Conservation (phyloP, 2,113 vertebrate genomes). For the Scophthalmus maximus region DNA sequence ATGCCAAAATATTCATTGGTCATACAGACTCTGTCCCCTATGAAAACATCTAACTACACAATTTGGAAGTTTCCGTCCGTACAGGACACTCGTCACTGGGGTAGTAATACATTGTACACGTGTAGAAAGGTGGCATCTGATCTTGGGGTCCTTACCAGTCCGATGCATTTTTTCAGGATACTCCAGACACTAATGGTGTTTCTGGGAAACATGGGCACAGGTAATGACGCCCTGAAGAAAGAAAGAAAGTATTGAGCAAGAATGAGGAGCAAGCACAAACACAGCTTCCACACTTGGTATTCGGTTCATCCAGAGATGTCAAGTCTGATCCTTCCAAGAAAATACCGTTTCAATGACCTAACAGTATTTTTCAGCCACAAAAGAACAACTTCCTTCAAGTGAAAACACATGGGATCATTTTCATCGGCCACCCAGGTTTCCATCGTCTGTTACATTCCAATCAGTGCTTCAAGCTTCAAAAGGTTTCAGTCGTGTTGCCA, state of each 20-base stretch:
- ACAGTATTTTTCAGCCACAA: not conserved
- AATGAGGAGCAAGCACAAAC: not conserved
- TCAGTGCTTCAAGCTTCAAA: not conserved
- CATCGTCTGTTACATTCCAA: not conserved
- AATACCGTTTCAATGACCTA: no score
- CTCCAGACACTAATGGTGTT: conserved; percentile 95
- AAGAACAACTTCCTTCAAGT: not conserved
- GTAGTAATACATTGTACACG: not conserved
- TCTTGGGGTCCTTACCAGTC: conserved; percentile 86
- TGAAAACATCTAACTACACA: no score
- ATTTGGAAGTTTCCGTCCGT: not conserved
- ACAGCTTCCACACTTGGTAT: not conserved
- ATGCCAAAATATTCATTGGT: not conserved
- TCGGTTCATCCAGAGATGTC: not conserved
- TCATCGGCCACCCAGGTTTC: not conserved
- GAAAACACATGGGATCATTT: not conserved
- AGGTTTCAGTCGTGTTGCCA: not conserved
- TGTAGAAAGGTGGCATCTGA: not conserved
- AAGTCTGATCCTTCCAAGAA: no score
- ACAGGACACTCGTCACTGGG: no score
- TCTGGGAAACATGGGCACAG: conserved; percentile 93
- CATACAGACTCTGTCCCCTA: no score
- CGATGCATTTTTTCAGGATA: conserved; percentile 97
- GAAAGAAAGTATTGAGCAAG: not conserved
- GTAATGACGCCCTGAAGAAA: conserved; percentile 86